A percentile compares a stretch with the other conserved stretches of the same genome.
Evolutionary conservation across 2,888 invertebrate species (phyloP).

Genomic region (Protula sp.): DNA sequence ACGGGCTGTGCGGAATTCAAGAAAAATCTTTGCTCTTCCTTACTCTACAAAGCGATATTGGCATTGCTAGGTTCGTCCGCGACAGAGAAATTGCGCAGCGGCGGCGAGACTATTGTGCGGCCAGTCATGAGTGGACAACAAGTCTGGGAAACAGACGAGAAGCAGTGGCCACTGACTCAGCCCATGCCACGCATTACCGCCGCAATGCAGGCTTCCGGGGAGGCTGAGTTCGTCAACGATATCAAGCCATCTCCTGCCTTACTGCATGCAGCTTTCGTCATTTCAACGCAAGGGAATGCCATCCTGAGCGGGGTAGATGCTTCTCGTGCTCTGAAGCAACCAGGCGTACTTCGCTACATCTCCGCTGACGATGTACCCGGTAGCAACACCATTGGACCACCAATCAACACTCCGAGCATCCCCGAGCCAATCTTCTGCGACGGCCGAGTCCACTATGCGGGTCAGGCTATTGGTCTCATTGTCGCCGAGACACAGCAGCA

Average conservation of each 20-base stretch:
- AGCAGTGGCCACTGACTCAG: conserved; percentile 70
- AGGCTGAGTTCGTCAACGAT: conserved; percentile 74
- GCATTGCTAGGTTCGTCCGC: conserved; percentile 27
- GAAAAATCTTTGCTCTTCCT: conserved; percentile 65
- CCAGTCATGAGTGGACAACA: conserved; percentile 66
- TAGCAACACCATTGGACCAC: conserved; percentile 59
- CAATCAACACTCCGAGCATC: neutral
- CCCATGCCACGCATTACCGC: conserved; percentile 72
- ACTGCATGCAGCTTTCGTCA: conserved; percentile 68
- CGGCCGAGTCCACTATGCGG: conserved; percentile 61
- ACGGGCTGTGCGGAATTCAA: conserved; percentile 68
- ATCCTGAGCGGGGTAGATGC: conserved; percentile 63
- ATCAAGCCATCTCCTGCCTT: conserved; percentile 58
- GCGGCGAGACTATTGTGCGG: conserved; percentile 50
- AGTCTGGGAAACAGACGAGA: conserved; percentile 65
- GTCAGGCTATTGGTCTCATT: conserved; percentile 72
- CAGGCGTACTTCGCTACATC: conserved; percentile 65
- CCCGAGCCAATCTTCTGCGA: conserved; percentile 48
- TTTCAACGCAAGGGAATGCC: conserved; percentile 60
- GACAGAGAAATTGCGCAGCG: conserved; percentile 27
- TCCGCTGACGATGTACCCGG: conserved; percentile 69
- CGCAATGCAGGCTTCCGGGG: conserved; percentile 58
- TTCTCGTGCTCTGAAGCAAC: conserved; percentile 62
- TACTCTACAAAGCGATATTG: conserved; percentile 53
- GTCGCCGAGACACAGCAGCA: conserved; percentile 58